Percentiles rank a stretch among this genome's conserved stretches.
These are phyloP conservation scores for Trachelus troglodyta DNA, from an alignment of 2,888 invertebrate genomes.

Conservation along the genomic window DNA sequence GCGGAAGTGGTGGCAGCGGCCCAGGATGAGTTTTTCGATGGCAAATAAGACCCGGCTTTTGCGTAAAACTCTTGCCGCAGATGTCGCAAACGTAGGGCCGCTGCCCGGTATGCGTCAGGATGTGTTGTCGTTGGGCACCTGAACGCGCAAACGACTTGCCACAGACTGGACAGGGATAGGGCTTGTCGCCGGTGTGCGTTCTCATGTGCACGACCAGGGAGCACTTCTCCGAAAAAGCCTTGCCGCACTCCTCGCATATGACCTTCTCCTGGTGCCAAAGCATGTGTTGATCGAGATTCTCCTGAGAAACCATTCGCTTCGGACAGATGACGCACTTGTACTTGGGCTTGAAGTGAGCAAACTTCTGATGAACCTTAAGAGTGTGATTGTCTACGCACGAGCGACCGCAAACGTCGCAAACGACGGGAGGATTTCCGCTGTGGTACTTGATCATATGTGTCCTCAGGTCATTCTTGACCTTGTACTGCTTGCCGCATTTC, in stretches of 20 bases:
- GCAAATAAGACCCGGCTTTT: conserved; percentile 19
- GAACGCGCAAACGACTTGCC: conserved; percentile 15
- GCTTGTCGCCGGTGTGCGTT: conserved; percentile 20
- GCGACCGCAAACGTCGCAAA: conserved; percentile 25
- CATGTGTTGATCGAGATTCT: conserved; percentile 15
- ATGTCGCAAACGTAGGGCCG: conserved; percentile 18
- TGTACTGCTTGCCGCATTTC: conserved; percentile 16
- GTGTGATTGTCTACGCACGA: conserved; percentile 16
- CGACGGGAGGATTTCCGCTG: conserved; percentile 19
- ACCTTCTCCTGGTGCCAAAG: conserved; percentile 20
- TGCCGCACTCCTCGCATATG: conserved; percentile 21
- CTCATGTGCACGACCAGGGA: conserved; percentile 20
- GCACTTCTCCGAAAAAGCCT: conserved; percentile 17
- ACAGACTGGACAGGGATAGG: conserved; percentile 17
- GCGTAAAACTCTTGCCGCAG: conserved; percentile 17
- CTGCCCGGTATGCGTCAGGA: conserved; percentile 19
- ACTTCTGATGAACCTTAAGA: conserved; percentile 17
- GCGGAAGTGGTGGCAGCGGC: conserved; percentile 16
- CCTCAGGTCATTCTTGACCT: conserved; percentile 18
- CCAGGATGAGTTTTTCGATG: conserved; percentile 20
- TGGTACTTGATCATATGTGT: conserved; percentile 18
- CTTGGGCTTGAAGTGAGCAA: conserved; percentile 21
- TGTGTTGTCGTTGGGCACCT: conserved; percentile 16
- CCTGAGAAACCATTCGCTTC: conserved; percentile 13
- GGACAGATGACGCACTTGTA: conserved; percentile 18